Conservation (phyloP, 1,140 invertebrate species). For the Aethina tumida region DNA sequence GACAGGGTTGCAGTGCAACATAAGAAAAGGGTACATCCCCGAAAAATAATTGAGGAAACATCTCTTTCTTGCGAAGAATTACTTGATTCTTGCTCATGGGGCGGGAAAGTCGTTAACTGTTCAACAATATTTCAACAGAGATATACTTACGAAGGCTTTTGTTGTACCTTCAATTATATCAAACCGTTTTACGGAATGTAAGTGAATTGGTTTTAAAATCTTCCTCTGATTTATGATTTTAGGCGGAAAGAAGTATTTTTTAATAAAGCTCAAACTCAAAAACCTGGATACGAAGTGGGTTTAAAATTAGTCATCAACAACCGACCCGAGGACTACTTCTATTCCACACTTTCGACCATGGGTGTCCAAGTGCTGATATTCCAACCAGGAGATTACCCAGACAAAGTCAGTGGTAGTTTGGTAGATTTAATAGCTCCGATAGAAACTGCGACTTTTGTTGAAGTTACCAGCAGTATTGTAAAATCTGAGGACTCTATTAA, state of each 20-base stretch:
- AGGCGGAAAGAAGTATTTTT: constrained; percentile 2
- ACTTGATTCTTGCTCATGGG: constrained; percentile 40
- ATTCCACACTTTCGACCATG: constrained; percentile 13
- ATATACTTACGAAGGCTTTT: constrained; percentile 45
- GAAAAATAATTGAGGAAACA: neutral
- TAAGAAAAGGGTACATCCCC: neutral
- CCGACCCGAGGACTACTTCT: constrained; percentile 18
- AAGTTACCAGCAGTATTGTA: constrained; percentile 20
- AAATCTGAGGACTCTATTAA: constrained; percentile 16
- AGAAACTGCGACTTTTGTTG: constrained; percentile 16
- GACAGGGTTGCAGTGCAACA: constrained; percentile 13
- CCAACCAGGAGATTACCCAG: constrained; percentile 37
- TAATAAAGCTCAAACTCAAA: neutral
- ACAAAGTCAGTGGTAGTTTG: constrained; percentile 29
- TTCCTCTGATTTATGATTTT: neutral
- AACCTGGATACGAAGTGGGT: constrained; percentile 9
- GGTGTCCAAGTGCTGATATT: constrained; percentile 14
- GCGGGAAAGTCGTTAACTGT: constrained; percentile 34
- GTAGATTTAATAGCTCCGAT: constrained; percentile 22
- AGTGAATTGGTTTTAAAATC: constrained; percentile 6
- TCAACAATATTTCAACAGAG: constrained; percentile 36
- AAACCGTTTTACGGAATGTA: neutral
- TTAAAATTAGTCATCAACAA: constrained; percentile 13
- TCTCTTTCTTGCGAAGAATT: constrained; percentile 37
- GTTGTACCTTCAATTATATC: constrained; percentile 48